Conservation (phyloP, 2,888 invertebrate genomes). For the Camptogramma bilineatum region DNA sequence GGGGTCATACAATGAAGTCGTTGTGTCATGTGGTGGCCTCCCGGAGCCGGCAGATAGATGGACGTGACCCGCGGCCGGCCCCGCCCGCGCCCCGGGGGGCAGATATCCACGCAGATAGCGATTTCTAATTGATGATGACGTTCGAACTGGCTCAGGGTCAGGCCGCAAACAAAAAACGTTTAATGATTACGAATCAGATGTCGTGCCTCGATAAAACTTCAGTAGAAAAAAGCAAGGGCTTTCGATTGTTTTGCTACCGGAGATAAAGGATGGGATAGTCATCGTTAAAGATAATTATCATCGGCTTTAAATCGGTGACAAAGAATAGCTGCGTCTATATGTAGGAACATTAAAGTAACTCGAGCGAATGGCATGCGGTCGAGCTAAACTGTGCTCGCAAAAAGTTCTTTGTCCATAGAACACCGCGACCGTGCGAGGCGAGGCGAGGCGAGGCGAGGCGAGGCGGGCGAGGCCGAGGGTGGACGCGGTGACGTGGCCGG, state of each 20-base stretch:
- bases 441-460: not conserved
- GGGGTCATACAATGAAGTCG: constrained; percentile 26
- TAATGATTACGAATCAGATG: constrained; percentile 1
- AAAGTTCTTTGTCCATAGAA: constrained; percentile 29
- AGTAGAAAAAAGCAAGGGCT: not conserved
- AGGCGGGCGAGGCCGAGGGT: constrained; percentile 3
- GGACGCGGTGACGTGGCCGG: constrained; percentile 33
- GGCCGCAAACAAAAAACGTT: constrained; percentile 17
- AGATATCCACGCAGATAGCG: constrained; percentile 30
- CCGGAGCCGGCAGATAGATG: constrained; percentile 16
- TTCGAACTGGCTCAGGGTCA: constrained; percentile 28
- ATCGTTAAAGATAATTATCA: constrained; percentile 6
- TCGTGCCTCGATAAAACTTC: not conserved
- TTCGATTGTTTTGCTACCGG: constrained; percentile 1
- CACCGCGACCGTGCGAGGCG: constrained; percentile 2
- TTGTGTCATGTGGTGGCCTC: constrained; percentile 17
- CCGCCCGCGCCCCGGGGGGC: constrained; percentile 31
- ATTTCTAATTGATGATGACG: constrained; percentile 40
- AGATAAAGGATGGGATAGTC: not conserved
- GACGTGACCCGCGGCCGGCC: constrained; percentile 4
- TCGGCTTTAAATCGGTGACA: constrained; percentile 9
- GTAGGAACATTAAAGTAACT: constrained; percentile 22
- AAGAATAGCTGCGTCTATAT: constrained; percentile 11
- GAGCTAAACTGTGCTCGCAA: constrained; percentile 26
- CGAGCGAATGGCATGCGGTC: constrained; percentile 26